Conservation (phyloP, 2,113 vertebrate genomes). For the Lepus timidus region DNA sequence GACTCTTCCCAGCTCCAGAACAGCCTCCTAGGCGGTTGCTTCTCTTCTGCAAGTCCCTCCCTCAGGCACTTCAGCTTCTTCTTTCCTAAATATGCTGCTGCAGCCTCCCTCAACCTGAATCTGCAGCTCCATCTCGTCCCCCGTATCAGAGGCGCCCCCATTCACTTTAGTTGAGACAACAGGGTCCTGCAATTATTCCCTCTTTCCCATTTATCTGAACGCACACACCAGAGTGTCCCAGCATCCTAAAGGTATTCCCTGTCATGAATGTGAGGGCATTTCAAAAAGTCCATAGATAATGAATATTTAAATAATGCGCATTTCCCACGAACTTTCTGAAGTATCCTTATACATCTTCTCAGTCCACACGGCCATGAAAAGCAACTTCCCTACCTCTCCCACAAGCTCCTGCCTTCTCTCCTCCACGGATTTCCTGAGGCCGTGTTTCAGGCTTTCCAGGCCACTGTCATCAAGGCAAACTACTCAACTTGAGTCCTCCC, state of each 20-base stretch:
- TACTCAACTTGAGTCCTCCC: constrained; percentile 18
- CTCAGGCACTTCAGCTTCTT: neutral
- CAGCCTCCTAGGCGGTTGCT: neutral
- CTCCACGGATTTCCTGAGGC: constrained; percentile 25
- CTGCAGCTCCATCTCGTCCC: neutral
- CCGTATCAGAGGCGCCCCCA: neutral
- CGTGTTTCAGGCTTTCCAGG: neutral
- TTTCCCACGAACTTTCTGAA: too few relatives aligned
- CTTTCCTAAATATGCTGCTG: constrained; percentile 16
- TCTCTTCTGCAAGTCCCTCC: constrained; percentile 11
- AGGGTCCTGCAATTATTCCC: neutral
- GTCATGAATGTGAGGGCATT: neutral
- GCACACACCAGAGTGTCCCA: neutral
- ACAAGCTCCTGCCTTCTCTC: neutral
- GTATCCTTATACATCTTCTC: neutral
- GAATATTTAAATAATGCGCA: too few relatives aligned
- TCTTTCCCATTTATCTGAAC: constrained; percentile 5
- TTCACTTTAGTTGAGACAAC: neutral
- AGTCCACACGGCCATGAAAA: neutral
- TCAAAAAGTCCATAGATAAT: too few relatives aligned
- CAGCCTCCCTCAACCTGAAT: neutral
- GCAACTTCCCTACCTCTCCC: neutral
- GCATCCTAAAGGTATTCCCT: neutral
- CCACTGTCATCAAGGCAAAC: neutral
- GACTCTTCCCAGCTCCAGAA: neutral